These are phyloP conservation scores for Corythucha ciliata DNA, from an alignment of 2,888 invertebrate genomes.

Conservation along the genomic window DNA sequence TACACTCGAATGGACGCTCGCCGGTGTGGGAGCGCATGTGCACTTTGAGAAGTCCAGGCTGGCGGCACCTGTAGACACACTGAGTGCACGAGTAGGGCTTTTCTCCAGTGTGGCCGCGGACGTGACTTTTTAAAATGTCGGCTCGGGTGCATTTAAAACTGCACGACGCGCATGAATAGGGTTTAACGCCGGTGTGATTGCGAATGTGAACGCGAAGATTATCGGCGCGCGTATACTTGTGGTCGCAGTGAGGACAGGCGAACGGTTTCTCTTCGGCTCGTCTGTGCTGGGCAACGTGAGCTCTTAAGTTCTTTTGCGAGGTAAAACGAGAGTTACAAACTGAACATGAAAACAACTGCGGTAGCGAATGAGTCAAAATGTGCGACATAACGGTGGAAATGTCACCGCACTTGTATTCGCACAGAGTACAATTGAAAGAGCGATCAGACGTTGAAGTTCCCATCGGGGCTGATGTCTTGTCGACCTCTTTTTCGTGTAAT, in stretches of 20 bases:
- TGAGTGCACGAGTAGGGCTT: constrained; percentile 20
- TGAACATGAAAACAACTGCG: constrained; percentile 16
- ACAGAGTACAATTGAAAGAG: constrained; percentile 16
- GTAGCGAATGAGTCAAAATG: constrained; percentile 20
- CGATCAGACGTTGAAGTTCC: background rate
- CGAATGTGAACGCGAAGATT: constrained; percentile 20
- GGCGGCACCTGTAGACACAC: constrained; percentile 14
- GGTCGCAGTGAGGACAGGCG: constrained; percentile 22
- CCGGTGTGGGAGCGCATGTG: constrained; percentile 21
- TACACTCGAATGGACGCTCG: constrained; percentile 17
- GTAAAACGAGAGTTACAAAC: constrained; percentile 17
- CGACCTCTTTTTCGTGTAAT: constrained; percentile 17
- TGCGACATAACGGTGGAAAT: constrained; percentile 11
- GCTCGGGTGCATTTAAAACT: constrained; percentile 19
- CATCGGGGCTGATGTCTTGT: background rate
- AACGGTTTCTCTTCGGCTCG: constrained; percentile 23
- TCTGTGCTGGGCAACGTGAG: constrained; percentile 19
- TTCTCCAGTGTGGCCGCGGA: constrained; percentile 18
- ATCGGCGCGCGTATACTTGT: constrained; percentile 19
- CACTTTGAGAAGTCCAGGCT: constrained; percentile 16
- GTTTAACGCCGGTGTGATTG: constrained; percentile 18
- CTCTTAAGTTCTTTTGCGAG: constrained; percentile 21
- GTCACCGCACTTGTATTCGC: constrained; percentile 15
- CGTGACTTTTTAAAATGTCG: constrained; percentile 16
- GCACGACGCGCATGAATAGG: constrained; percentile 13